Evolutionary conservation across 2,113 vertebrate genomes (phyloP).

Genomic region (Odobenus rosmarus): DNA sequence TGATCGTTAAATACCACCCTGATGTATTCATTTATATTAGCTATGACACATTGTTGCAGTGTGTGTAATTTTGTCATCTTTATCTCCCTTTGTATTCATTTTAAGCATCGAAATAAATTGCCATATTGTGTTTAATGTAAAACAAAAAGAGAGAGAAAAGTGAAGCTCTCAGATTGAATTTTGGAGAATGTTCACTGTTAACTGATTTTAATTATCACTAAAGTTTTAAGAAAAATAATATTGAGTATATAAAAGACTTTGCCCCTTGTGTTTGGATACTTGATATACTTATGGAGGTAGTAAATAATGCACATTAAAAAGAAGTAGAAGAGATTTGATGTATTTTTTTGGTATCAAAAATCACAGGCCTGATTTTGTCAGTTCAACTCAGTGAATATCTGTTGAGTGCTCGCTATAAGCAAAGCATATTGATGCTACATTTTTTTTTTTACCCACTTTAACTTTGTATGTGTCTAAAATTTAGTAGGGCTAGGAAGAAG

Average conservation of each 20-base stretch:
- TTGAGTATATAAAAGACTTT: not conserved
- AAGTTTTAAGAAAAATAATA: slow-evolving; percentile 3
- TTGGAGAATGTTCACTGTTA: not conserved
- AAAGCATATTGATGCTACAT: not conserved
- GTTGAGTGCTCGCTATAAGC: not conserved
- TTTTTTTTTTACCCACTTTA: not conserved
- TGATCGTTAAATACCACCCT: slow-evolving; percentile 88
- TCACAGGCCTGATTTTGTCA: not conserved
- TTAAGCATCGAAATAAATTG: slow-evolving; percentile 99
- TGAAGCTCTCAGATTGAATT: not conserved
- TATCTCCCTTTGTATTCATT: slow-evolving; percentile 95
- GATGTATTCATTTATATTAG: slow-evolving; percentile 91
- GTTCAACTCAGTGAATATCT: not conserved
- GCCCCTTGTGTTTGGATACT: not conserved
- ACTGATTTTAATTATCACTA: not conserved
- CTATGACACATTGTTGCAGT: slow-evolving; percentile 93
- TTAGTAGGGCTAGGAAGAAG: not conserved
- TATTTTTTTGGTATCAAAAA: slow-evolving; percentile 29
- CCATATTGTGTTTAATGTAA: slow-evolving; percentile 97
- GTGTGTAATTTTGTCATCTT: slow-evolving; percentile 96
- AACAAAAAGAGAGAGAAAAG: not conserved
- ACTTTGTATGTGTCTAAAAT: not conserved
- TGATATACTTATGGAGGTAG: not conserved
- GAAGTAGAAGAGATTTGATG: slow-evolving; percentile 30
- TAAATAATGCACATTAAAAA: not conserved